Conservation (phyloP, 2,113 vertebrate genomes). For the Anser brachyrhynchus region DNA sequence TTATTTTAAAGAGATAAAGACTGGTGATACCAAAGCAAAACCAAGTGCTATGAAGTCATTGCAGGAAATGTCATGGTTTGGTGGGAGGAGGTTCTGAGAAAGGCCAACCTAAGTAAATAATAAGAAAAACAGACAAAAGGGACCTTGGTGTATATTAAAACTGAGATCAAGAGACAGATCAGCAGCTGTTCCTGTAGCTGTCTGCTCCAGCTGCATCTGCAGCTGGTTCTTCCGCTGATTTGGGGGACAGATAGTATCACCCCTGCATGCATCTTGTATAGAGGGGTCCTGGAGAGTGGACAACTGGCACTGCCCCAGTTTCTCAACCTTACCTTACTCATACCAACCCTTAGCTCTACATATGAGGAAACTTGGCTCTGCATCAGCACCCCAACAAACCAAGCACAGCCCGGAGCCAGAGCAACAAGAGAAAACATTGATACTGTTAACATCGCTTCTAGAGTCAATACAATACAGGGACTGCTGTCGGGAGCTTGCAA, state of each 20-base stretch:
- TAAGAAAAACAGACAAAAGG: neutral
- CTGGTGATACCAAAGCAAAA: neutral
- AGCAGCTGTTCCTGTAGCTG: neutral
- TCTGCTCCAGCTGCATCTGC: neutral
- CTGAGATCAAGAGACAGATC: neutral
- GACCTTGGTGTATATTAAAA: neutral
- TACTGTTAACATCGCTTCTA: neutral
- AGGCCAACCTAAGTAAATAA: neutral
- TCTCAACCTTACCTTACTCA: neutral
- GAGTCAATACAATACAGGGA: neutral
- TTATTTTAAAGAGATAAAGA: neutral
- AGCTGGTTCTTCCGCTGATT: neutral
- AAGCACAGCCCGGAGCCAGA: neutral
- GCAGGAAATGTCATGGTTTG: neutral
- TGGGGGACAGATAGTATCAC: neutral
- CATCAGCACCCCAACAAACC: neutral
- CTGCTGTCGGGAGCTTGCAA: neutral
- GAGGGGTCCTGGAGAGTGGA: neutral
- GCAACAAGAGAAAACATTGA: neutral
- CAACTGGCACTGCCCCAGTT: neutral
- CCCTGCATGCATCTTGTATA: fast-evolving
- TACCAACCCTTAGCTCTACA: neutral
- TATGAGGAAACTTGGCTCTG: neutral
- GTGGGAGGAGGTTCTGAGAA: slow-evolving; percentile 3
- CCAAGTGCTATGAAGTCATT: neutral